A percentile compares a stretch with the other conserved stretches of the same genome.
Conservation (phyloP, 1,140 invertebrate species). For the Atta colombica region DNA sequence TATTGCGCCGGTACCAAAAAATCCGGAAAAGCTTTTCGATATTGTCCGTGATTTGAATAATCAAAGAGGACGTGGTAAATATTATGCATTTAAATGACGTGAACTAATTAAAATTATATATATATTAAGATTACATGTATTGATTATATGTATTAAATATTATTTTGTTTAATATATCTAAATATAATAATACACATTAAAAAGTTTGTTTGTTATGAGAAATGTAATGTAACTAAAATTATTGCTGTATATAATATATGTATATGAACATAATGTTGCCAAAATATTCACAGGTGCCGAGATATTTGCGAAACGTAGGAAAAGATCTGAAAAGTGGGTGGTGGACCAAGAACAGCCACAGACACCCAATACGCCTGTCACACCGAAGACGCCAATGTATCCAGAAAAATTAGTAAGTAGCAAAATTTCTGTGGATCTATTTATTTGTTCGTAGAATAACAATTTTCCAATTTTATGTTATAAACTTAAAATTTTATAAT, state of each 20-base stretch:
- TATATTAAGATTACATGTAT: background rate
- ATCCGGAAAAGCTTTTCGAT: slow-evolving; percentile 88
- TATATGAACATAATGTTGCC: slow-evolving; percentile 4
- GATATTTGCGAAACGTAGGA: slow-evolving; percentile 95
- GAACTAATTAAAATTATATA: background rate
- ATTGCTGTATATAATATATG: background rate
- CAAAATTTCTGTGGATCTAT: background rate
- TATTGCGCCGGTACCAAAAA: slow-evolving; percentile 86
- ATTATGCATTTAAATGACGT: background rate
- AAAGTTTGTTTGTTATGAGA: background rate
- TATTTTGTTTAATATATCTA: background rate
- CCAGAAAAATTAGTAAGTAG: slow-evolving; percentile 76
- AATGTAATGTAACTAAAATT: background rate
- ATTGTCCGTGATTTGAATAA: slow-evolving; percentile 92
- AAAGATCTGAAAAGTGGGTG: slow-evolving; percentile 95
- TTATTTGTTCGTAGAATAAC: background rate
- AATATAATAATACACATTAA: background rate
- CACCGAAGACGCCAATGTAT: slow-evolving; percentile 73
- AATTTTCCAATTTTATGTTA: background rate
- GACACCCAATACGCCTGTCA: slow-evolving; percentile 74
- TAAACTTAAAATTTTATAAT: background rate
- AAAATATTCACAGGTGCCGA: slow-evolving; percentile 89
- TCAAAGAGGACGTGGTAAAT: slow-evolving; percentile 91
- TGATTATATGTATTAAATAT: background rate
- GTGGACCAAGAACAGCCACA: slow-evolving; percentile 90